phyloP scores from a whole-genome alignment of 2,113 vertebrate genomes.

The Gymnorhina tibicen region DNA sequence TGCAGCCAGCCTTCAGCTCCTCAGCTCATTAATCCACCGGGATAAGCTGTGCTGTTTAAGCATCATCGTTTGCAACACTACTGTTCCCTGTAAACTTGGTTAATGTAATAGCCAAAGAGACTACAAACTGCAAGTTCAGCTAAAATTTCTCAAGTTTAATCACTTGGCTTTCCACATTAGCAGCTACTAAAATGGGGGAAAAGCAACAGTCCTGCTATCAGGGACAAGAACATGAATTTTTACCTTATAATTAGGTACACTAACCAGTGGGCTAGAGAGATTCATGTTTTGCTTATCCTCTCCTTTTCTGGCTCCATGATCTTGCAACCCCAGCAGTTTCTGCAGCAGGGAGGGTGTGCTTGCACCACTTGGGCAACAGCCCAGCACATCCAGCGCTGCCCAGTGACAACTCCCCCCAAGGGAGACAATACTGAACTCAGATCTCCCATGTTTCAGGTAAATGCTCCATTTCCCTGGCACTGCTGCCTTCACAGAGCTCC shows the following conservation, averaged over 20 bases:
- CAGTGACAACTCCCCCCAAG: neutral
- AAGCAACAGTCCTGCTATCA: neutral
- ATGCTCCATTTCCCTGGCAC: neutral
- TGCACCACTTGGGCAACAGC: neutral
- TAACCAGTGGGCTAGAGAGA: neutral
- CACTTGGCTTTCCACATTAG: neutral
- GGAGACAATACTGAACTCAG: neutral
- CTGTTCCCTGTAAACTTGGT: neutral
- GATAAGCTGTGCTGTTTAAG: neutral
- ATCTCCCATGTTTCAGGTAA: neutral
- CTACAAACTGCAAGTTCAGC: neutral
- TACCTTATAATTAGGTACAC: neutral
- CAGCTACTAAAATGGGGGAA: neutral
- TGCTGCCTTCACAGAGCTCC: neutral
- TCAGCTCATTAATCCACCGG: neutral
- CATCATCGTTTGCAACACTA: neutral
- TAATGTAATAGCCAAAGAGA: neutral
- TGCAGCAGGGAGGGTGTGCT: neutral
- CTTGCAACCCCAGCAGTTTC: neutral
- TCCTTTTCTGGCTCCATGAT: neutral
- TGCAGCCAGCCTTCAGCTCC: neutral
- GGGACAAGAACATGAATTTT: neutral
- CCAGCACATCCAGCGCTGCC: neutral
- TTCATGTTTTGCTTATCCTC: neutral
- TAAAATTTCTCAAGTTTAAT: neutral